These are phyloP conservation scores for Dolichotis patagonum DNA, from an alignment of 2,113 vertebrate species.

Conservation along the genomic window DNA sequence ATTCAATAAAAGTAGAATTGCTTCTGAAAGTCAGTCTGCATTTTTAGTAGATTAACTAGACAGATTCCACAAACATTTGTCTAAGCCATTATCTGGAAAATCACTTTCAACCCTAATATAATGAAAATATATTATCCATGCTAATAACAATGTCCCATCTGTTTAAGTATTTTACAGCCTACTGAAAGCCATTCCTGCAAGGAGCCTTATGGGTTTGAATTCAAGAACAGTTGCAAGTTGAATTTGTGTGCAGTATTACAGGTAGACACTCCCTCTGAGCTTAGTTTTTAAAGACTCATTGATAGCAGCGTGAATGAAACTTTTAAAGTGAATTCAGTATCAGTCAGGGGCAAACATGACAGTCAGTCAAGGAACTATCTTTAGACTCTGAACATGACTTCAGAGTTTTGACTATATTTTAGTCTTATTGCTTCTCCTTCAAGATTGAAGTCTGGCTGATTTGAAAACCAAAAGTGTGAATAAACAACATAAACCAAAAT, in stretches of 20 bases:
- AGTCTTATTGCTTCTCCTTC: not conserved
- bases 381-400: not conserved
- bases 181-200: conserved; percentile 61
- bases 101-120: conserved; percentile 73
- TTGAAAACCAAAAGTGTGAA: not conserved
- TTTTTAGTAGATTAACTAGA: conserved; percentile 73
- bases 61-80: conserved; percentile 77
- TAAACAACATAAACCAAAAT: not conserved
- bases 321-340: conserved; percentile 45
- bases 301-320: not conserved
- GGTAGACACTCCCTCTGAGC: not conserved
- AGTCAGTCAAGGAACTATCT: not conserved
- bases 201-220: conserved; percentile 63
- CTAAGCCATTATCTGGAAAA: conserved; percentile 77
- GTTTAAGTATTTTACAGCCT: conserved; percentile 73
- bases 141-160: conserved; percentile 78
- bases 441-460: not conserved
- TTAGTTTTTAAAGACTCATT: not conserved
- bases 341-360: not conserved
- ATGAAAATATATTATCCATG: conserved; percentile 76
- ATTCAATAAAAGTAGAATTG: conserved; percentile 67
- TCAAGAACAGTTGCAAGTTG: conserved; percentile 58
- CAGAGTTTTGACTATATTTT: not conserved
- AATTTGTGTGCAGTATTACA: not conserved
- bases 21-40: conserved; percentile 55